Evolutionary conservation across 2,888 invertebrate genomes (phyloP).

Genomic region (Lutraria lutraria): DNA sequence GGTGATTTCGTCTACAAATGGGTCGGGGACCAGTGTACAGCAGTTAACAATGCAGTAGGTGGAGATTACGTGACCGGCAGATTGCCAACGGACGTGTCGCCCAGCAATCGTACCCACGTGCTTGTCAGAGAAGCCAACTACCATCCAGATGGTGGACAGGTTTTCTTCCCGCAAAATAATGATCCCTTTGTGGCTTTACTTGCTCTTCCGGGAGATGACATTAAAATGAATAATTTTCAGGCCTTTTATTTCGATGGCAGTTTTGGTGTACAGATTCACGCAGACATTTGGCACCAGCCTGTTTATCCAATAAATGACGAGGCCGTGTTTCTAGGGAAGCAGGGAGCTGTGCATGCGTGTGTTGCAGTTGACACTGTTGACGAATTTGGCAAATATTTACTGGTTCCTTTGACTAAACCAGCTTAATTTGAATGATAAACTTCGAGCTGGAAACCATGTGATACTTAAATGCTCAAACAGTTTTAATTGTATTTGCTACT

Average conservation of each 20-base stretch:
- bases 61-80: constrained; percentile 69
- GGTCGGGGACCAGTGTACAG: constrained; percentile 68
- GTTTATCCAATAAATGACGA: constrained; percentile 70
- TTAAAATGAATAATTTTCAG: constrained; percentile 68
- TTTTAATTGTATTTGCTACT: too few relatives aligned
- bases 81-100: constrained; percentile 61
- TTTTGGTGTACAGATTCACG: constrained; percentile 75
- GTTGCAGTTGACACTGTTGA: constrained; percentile 71
- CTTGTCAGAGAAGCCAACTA: constrained; percentile 73
- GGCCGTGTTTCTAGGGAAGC: constrained; percentile 71
- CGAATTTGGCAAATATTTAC: constrained; percentile 71
- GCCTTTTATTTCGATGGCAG: constrained; percentile 77
- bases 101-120: constrained; percentile 69
- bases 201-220: constrained; percentile 71
- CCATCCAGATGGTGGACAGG: constrained; percentile 76
- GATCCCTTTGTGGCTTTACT: constrained; percentile 68
- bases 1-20: constrained; percentile 72
- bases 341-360: constrained; percentile 74
- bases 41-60: constrained; percentile 71
- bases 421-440: background rate
- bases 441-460: background rate
- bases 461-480: background rate
- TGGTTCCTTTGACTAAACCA: constrained; percentile 68
- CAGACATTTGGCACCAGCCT: constrained; percentile 75
- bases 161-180: constrained; percentile 71